A percentile compares a stretch with the other conserved stretches of the same genome.
Evolutionary conservation across 2,113 vertebrate species (phyloP).

Genomic region (Phoenicopterus ruber): DNA sequence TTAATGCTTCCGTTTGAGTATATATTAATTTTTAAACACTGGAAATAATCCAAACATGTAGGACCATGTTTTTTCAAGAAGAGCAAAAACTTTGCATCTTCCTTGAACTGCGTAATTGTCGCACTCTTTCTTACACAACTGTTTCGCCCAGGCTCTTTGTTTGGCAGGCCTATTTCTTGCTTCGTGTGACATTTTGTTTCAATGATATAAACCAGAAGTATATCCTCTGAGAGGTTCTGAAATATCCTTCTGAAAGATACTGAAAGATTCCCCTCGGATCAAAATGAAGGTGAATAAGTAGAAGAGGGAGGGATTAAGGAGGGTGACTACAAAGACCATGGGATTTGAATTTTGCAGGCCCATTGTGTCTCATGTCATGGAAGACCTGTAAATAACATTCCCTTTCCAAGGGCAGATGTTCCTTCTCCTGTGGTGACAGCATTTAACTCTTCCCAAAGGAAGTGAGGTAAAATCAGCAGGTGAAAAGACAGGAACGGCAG

Average conservation of each 20-base stretch:
- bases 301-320: background rate
- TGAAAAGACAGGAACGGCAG: background rate
- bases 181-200: background rate
- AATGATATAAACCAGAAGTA: background rate
- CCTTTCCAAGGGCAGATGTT: background rate
- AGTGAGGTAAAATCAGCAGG: background rate
- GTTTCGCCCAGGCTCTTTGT: background rate
- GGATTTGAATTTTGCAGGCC: background rate
- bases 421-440: background rate
- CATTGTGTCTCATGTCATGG: rapidly evolving
- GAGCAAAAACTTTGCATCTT: background rate
- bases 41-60: background rate
- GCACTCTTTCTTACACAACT: background rate
- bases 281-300: background rate
- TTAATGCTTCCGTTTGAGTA: background rate
- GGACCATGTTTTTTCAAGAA: background rate
- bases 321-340: background rate
- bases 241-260: background rate
- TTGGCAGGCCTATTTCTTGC: background rate
- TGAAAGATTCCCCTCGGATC: background rate
- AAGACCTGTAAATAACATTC: background rate
- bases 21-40: background rate
- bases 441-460: background rate
- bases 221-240: background rate
- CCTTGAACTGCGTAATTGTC: background rate